These are phyloP conservation scores for Siphonodentalium dalli DNA, from an alignment of 2,888 invertebrate species.

Conservation along the genomic window DNA sequence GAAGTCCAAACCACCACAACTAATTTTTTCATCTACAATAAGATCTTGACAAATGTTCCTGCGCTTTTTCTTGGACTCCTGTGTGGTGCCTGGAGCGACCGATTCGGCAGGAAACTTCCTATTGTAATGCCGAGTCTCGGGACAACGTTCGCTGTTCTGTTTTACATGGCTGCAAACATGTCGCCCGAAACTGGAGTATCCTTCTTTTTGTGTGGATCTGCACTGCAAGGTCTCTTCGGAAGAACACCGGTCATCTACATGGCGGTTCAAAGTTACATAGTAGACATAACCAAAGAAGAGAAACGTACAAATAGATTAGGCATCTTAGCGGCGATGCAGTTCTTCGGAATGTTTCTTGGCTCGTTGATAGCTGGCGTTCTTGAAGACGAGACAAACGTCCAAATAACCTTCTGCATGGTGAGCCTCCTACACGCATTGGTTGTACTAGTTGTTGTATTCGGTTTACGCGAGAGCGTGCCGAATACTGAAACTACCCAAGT, in stretches of 20 bases:
- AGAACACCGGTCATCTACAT: slow-evolving; percentile 60
- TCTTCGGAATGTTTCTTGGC: slow-evolving; percentile 58
- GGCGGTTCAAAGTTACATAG: slow-evolving; percentile 59
- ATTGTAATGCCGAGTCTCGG: slow-evolving; percentile 58
- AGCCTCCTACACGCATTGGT: slow-evolving; percentile 44
- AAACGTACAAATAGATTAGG: slow-evolving; percentile 52
- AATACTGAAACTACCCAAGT: slow-evolving; percentile 31
- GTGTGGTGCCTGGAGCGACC: slow-evolving; percentile 62
- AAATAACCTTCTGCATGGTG: slow-evolving; percentile 46
- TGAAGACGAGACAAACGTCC: slow-evolving; percentile 39
- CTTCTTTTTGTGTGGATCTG: slow-evolving; percentile 49
- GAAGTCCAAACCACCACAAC: slow-evolving; percentile 49
- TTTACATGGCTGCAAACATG: slow-evolving; percentile 48
- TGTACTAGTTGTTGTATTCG: slow-evolving; percentile 41
- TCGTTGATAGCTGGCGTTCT: slow-evolving; percentile 51
- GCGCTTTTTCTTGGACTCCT: slow-evolving; percentile 56
- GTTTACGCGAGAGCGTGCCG: slow-evolving; percentile 43
- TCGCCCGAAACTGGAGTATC: slow-evolving; percentile 32
- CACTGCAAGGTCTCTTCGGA: slow-evolving; percentile 56
- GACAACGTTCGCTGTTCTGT: slow-evolving; percentile 49
- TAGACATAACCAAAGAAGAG: slow-evolving; percentile 50
- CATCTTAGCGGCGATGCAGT: slow-evolving; percentile 59
- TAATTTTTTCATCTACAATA: slow-evolving; percentile 52
- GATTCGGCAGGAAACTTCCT: slow-evolving; percentile 53
- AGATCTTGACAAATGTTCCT: slow-evolving; percentile 55